These are phyloP conservation scores for Leucophenga montana DNA, from an alignment of 2,888 invertebrate genomes.

Conservation along the genomic window DNA sequence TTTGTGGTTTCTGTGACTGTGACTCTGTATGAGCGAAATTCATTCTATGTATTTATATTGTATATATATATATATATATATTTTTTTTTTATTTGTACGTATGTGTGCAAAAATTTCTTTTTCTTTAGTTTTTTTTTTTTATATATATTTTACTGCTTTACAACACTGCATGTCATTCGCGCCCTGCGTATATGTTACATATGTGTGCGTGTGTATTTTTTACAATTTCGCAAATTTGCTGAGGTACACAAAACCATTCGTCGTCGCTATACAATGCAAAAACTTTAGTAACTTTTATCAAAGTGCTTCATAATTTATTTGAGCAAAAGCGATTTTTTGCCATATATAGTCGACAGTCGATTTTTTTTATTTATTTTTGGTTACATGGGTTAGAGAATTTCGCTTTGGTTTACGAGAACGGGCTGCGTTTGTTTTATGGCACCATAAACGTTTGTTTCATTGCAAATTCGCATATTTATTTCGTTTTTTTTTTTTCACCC, in stretches of 20 bases:
- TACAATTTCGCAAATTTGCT: constrained; percentile 51
- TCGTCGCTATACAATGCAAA: constrained; percentile 29
- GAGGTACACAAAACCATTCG: constrained; percentile 35
- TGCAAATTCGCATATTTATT: constrained; percentile 63
- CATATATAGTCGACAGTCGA: constrained; percentile 34
- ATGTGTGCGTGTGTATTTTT: constrained; percentile 8
- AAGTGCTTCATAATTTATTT: constrained; percentile 18
- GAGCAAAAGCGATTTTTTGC: constrained; percentile 32
- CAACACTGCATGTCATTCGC: constrained; percentile 43
- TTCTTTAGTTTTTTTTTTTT: constrained; percentile 36
- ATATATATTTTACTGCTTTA: constrained; percentile 31
- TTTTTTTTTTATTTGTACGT: too few species aligned
- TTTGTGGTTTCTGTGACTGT: constrained; percentile 41
- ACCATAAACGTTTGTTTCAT: constrained; percentile 64
- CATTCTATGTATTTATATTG: constrained; percentile 45
- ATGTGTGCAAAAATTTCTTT: constrained; percentile 40
- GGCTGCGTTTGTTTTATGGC: constrained; percentile 62
- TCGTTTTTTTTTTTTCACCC: constrained; percentile 44
- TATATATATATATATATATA: too few species aligned
- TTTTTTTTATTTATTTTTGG: constrained; percentile 33
- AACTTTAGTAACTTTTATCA: constrained; percentile 30
- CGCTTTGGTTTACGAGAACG: constrained; percentile 30
- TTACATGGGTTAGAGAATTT: constrained; percentile 58
- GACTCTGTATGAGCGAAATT: constrained; percentile 60
- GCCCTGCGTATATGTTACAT: too few species aligned